phyloP scores from a whole-genome alignment of 2,888 invertebrate genomes.

The Aricia artaxerxes region DNA sequence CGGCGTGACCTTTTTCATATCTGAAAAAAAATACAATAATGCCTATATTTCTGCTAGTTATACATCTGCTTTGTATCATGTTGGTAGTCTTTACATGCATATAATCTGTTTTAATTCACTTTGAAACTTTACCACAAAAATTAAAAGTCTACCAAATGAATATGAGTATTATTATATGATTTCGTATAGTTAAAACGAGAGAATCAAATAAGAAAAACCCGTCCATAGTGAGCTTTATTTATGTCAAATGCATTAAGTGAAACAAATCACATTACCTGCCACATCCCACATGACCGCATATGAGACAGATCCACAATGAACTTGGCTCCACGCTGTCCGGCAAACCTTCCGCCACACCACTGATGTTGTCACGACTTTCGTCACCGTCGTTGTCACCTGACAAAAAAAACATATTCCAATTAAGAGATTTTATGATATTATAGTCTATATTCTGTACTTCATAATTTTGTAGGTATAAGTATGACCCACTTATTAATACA shows the following conservation, averaged over 20 bases:
- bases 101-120: no score
- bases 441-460: no score
- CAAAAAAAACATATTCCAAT: not conserved
- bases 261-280: slow-evolving; percentile 82
- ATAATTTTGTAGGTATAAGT: no score
- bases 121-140: no score
- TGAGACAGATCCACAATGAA: slow-evolving; percentile 98
- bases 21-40: slow-evolving; percentile 46
- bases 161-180: no score
- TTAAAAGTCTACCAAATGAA: no score
- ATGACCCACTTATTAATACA: no score
- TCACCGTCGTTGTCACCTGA: slow-evolving; percentile 66
- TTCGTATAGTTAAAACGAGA: no score
- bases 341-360: slow-evolving; percentile 79
- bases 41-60: not conserved
- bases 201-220: no score
- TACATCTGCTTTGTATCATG: not conserved
- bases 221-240: no score
- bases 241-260: no score
- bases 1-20: slow-evolving; percentile 92
- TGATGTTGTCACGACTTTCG: slow-evolving; percentile 69
- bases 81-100: no score
- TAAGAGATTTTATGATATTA: not conserved
- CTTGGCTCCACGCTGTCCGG: slow-evolving; percentile 80
- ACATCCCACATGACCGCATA: slow-evolving; percentile 99